phyloP scores from a whole-genome alignment of 1,140 invertebrate species.

The Leptopilina clavipes region DNA sequence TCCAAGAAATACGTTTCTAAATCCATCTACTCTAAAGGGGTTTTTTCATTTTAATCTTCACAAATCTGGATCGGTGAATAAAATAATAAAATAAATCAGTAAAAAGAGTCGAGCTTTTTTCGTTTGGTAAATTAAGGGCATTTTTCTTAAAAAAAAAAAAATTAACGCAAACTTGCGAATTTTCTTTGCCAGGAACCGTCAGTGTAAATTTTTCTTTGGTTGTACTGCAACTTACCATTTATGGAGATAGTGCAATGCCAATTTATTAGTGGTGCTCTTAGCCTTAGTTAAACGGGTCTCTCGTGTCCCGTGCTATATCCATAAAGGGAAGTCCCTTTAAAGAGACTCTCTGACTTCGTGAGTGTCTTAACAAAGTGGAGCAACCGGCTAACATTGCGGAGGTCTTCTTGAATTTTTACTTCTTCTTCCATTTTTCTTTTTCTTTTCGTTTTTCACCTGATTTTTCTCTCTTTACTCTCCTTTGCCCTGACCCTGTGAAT shows the following conservation, averaged over 20 bases:
- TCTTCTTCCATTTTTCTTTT: too few relatives aligned
- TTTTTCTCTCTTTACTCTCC: conserved; percentile 31
- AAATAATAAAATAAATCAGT: too few relatives aligned
- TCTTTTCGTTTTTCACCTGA: conserved; percentile 38
- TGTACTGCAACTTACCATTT: conserved; percentile 61
- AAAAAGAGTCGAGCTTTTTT: too few relatives aligned
- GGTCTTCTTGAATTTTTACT: conserved; percentile 50
- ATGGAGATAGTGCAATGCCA: conserved; percentile 69
- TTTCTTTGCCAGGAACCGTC: conserved; percentile 60
- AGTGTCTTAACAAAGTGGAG: conserved; percentile 64
- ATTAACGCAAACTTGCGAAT: too few relatives aligned
- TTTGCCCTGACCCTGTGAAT: background rate
- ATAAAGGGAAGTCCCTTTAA: conserved; percentile 63
- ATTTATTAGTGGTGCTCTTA: conserved; percentile 71
- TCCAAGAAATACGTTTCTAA: too few relatives aligned
- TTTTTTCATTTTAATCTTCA: too few relatives aligned
- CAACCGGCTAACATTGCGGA: conserved; percentile 54
- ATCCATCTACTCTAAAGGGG: too few relatives aligned
- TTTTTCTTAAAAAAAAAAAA: too few relatives aligned
- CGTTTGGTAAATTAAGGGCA: too few relatives aligned
- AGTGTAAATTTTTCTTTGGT: conserved; percentile 67
- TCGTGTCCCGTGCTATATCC: conserved; percentile 57
- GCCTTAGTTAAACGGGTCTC: conserved; percentile 63
- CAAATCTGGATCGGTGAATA: too few relatives aligned
- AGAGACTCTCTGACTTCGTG: conserved; percentile 55